Conservation (phyloP, 2,888 invertebrate species). For the Epiblema foenella region DNA sequence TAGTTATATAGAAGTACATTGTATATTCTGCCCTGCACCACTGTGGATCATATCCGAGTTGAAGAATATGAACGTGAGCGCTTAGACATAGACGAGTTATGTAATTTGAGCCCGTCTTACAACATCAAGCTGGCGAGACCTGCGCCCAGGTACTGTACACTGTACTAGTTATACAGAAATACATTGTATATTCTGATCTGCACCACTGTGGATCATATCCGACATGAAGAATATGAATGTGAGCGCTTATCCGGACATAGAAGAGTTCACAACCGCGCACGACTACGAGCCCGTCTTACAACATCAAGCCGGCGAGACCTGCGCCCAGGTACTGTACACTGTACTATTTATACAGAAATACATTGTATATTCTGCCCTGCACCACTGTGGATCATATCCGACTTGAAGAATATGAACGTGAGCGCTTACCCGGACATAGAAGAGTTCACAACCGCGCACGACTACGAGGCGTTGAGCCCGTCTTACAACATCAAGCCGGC, state of each 20-base stretch:
- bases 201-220: slow-evolving; percentile 74
- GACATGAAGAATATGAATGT: slow-evolving; percentile 84
- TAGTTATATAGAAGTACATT: neutral
- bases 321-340: slow-evolving; percentile 59
- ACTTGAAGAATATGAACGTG: slow-evolving; percentile 83
- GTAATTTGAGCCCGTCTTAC: too few relatives aligned
- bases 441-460: slow-evolving; percentile 84
- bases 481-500: slow-evolving; percentile 84
- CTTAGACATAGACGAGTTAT: too few relatives aligned
- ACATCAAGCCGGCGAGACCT: slow-evolving; percentile 80
- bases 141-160: too few relatives aligned
- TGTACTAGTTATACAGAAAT: too few relatives aligned
- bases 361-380: neutral
- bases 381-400: slow-evolving; percentile 76
- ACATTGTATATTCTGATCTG: too few relatives aligned
- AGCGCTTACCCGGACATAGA: slow-evolving; percentile 75
- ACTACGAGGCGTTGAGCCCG: slow-evolving; percentile 89
- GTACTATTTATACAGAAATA: neutral
- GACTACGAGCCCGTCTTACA: slow-evolving; percentile 89
- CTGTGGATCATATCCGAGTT: slow-evolving; percentile 79
- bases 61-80: slow-evolving; percentile 83
- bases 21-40: neutral
- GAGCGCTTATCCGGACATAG: slow-evolving; percentile 73
- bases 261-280: slow-evolving; percentile 82
- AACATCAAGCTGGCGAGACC: too few relatives aligned